These are phyloP conservation scores for Lanius collurio DNA, from an alignment of 2,113 vertebrate species.

Conservation along the genomic window DNA sequence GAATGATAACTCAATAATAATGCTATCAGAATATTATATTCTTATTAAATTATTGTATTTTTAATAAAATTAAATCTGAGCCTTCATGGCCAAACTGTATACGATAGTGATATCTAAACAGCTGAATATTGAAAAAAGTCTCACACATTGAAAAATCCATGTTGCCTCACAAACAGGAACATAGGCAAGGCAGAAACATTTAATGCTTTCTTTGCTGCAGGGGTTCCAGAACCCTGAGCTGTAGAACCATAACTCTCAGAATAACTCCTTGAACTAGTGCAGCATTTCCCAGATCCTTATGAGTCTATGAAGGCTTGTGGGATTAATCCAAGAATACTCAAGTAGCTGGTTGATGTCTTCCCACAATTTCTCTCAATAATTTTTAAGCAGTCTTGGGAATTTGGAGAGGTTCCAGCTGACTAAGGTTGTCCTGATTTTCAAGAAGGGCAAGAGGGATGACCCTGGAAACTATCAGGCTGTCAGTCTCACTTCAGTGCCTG, in stretches of 20 bases:
- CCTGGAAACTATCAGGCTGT: background rate
- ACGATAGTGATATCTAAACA: background rate
- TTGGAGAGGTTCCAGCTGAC: background rate
- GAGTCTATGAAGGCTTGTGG: background rate
- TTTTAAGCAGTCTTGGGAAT: background rate
- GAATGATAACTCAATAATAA: background rate
- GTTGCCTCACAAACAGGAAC: background rate
- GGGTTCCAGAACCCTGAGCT: background rate
- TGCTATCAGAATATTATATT: background rate
- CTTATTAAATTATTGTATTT: background rate
- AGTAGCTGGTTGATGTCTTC: background rate
- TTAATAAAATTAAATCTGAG: background rate
- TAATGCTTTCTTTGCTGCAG: background rate
- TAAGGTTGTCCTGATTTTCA: background rate
- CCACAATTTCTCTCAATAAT: background rate
- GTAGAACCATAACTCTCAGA: background rate
- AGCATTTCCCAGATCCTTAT: background rate
- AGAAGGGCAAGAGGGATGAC: background rate
- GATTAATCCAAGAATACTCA: background rate
- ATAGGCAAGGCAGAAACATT: background rate
- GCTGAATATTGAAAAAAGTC: background rate
- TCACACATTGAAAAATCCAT: background rate
- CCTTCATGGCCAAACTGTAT: background rate
- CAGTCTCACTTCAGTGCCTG: background rate
- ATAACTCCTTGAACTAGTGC: background rate